Evolutionary conservation across 2,888 invertebrate genomes (phyloP).

Genomic region (Macrophya annulata): DNA sequence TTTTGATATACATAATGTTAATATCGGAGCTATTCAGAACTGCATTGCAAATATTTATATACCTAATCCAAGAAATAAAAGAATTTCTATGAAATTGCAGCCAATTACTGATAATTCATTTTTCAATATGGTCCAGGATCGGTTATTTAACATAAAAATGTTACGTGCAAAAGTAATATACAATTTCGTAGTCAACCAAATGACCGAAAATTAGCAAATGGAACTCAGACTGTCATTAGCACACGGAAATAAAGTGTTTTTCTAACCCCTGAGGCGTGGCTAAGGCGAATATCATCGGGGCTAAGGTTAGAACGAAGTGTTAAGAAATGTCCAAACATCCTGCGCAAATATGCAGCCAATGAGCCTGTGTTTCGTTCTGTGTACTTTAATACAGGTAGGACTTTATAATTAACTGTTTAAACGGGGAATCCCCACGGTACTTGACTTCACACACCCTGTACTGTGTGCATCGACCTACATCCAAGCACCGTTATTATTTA

Average conservation of each 20-base stretch:
- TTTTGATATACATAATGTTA: neutral
- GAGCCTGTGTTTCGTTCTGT: neutral
- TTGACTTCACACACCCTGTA: constrained; percentile 44
- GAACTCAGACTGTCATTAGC: constrained; percentile 17
- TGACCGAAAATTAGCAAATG: neutral
- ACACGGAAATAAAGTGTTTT: constrained; percentile 30
- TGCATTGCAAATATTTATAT: neutral
- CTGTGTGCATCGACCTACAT: constrained; percentile 29
- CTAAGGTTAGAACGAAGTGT: neutral
- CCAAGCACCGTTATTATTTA: constrained; percentile 30
- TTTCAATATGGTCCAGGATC: neutral
- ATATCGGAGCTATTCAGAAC: neutral
- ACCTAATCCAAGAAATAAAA: neutral
- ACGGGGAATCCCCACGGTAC: constrained; percentile 49
- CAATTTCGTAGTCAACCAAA: neutral
- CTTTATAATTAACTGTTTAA: constrained; percentile 47
- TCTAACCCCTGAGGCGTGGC: constrained; percentile 34
- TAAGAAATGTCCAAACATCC: constrained; percentile 48
- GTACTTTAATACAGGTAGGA: constrained; percentile 28
- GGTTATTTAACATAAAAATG: neutral
- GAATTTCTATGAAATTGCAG: neutral
- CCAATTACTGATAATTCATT: neutral
- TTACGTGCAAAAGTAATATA: neutral
- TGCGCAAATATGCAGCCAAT: neutral
- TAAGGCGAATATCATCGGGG: constrained; percentile 18